These are phyloP conservation scores for Nibea coibor DNA, from an alignment of 2,113 vertebrate genomes.

Conservation along the genomic window DNA sequence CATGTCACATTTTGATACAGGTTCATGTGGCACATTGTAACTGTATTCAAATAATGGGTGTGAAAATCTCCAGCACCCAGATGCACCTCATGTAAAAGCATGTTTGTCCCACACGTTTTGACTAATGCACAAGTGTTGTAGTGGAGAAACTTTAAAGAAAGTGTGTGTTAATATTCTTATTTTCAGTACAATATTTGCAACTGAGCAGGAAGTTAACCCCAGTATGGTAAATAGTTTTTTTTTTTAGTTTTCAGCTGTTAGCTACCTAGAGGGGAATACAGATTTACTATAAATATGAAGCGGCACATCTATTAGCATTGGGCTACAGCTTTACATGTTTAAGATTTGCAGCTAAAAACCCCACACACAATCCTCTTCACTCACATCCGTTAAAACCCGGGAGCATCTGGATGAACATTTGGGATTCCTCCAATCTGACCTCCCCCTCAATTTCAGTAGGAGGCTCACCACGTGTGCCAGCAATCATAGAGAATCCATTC, in stretches of 20 bases:
- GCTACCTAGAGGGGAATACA: background rate
- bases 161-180: background rate
- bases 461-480: background rate
- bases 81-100: background rate
- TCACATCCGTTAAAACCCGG: background rate
- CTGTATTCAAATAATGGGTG: slow-evolving; percentile 3
- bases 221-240: background rate
- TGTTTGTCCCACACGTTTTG: slow-evolving; percentile 5
- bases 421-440: slow-evolving; percentile 26
- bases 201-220: background rate
- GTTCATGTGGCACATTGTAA: slow-evolving; percentile 6
- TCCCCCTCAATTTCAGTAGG: slow-evolving; percentile 17
- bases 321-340: background rate
- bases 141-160: slow-evolving; percentile 22
- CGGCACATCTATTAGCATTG: background rate
- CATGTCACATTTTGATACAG: slow-evolving; percentile 12
- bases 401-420: slow-evolving; percentile 17
- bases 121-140: background rate
- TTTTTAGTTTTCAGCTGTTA: background rate
- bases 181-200: background rate
- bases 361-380: background rate
- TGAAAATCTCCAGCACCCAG: background rate
- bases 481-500: slow-evolving; percentile 38
- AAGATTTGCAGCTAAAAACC: background rate
- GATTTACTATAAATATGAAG: slow-evolving; percentile 13